Evolutionary conservation across 2,797 vertebrate genomes (phyloP), one percentile per base, ranked within the genome.

Genomic region (Peromyscus nudipes): DNA sequence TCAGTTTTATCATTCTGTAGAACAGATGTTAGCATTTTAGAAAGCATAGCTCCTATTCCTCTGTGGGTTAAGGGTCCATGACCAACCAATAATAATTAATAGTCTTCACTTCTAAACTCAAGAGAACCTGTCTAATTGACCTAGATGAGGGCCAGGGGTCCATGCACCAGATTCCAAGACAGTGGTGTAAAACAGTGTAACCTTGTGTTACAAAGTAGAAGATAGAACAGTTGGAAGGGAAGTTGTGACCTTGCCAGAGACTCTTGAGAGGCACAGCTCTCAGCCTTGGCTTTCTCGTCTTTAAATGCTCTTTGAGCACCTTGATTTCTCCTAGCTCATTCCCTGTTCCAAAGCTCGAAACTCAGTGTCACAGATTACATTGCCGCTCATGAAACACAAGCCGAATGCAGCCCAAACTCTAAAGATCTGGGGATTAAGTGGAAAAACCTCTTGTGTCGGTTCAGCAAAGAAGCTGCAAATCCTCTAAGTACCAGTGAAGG

Each of bases 381-480:
- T 0, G 13, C 84, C 5, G 0, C 84, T 96, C 97, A 93, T 25
- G 52, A 95, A 82, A 94, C 87, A 43, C 67, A 93, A 94, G 95
- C 87, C 1, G 1, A 71, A 96, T 81, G 27, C 92, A 10, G 81
- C 0, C 0, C 87, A 76, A 77, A 69, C 82, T 11, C 73, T 5
- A 46, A 95, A 85, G 95, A 96, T 83, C 86, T 46, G 0, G 0
- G 97, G 96, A 98, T 94, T 81, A 91, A 89, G 96, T 2, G 0
- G 95, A 93, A 82, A 96, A 98, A 94, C 84, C 97, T 97, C 93
- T 1, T 0, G 57, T 91, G 96, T 86, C 64, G 3, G 95, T 95
- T 93, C 97, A 37, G 93, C 34, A 92, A 88, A 97, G 98, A 69
- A 89, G 80, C 46, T 7, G 91, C 95, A 98, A 93, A 98, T 94